Evolutionary conservation across 2,113 vertebrate species (phyloP).

Genomic region (Platichthys stellatus): DNA sequence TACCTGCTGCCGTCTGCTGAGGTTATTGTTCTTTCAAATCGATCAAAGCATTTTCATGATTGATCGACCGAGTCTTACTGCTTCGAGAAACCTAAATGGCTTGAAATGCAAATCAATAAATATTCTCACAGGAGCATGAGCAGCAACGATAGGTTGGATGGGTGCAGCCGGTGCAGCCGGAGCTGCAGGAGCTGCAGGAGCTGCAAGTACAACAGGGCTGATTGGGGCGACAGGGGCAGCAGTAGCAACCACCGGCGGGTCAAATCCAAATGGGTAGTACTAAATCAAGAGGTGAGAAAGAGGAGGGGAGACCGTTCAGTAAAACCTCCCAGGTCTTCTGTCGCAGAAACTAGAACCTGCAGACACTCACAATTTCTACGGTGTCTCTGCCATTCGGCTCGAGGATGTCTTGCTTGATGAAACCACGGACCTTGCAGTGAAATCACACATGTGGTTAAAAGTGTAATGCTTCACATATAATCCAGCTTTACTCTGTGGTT

Average conservation of each 20-base stretch:
- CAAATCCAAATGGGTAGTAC: slow-evolving; percentile 59
- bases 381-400: slow-evolving; percentile 40
- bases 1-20: background rate
- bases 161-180: background rate
- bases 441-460: slow-evolving; percentile 18
- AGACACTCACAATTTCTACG: slow-evolving; percentile 62
- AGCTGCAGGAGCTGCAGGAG: background rate
- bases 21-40: background rate
- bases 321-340: background rate
- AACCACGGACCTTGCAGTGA: slow-evolving; percentile 57
- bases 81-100: background rate
- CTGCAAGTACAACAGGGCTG: background rate
- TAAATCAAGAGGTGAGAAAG: slow-evolving; percentile 25
- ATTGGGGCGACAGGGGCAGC: slow-evolving; percentile 6
- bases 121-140: slow-evolving; percentile 33
- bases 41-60: background rate
- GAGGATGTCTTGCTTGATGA: slow-evolving; percentile 71
- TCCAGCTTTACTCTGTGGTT: background rate
- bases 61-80: background rate
- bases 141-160: background rate
- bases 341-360: slow-evolving; percentile 2
- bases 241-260: slow-evolving; percentile 11
- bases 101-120: background rate
- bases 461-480: background rate
- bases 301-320: background rate